Percentiles rank a stretch among this genome's conserved stretches.
phyloP scores from a whole-genome alignment of 2,888 invertebrate genomes.

The Geophilus truncorum region DNA sequence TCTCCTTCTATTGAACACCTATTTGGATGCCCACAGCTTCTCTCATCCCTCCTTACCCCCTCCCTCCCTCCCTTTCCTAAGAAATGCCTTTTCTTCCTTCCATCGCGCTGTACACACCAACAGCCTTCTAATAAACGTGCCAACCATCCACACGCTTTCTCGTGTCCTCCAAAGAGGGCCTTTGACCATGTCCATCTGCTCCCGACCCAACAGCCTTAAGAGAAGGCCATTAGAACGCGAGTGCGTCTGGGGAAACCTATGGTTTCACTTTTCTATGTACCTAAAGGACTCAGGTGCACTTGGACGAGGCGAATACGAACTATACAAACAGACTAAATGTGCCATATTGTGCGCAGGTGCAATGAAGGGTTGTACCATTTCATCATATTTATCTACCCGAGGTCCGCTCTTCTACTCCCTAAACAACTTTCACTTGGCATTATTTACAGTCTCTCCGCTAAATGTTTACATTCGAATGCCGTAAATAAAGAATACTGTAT shows the following conservation, averaged over 20 bases:
- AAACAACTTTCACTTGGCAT: neutral
- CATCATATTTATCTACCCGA: neutral
- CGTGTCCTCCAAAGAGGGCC: neutral
- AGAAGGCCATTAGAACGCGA: neutral
- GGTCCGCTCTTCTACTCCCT: neutral
- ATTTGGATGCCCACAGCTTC: constrained; percentile 27
- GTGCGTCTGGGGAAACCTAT: constrained; percentile 11
- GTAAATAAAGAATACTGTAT: neutral
- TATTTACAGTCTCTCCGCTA: neutral
- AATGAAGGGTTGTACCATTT: neutral
- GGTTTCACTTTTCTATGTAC: constrained; percentile 1
- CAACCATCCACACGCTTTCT: neutral
- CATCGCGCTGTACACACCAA: neutral
- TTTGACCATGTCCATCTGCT: constrained; percentile 24
- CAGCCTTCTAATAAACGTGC: constrained; percentile 24
- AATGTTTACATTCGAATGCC: neutral
- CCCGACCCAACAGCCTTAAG: constrained; percentile 4
- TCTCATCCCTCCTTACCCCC: neutral
- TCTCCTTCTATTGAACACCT: constrained; percentile 24
- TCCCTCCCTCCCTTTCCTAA: neutral
- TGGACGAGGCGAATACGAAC: neutral
- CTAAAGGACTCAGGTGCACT: constrained; percentile 20
- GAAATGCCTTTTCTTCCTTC: constrained; percentile 6
- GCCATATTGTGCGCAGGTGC: constrained; percentile 1
- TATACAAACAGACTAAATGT: neutral